Percentiles rank a stretch among this genome's conserved stretches.
These are phyloP conservation scores for Xyrichtys novacula DNA, from an alignment of 2,797 vertebrate genomes.

Conservation along the genomic window DNA sequence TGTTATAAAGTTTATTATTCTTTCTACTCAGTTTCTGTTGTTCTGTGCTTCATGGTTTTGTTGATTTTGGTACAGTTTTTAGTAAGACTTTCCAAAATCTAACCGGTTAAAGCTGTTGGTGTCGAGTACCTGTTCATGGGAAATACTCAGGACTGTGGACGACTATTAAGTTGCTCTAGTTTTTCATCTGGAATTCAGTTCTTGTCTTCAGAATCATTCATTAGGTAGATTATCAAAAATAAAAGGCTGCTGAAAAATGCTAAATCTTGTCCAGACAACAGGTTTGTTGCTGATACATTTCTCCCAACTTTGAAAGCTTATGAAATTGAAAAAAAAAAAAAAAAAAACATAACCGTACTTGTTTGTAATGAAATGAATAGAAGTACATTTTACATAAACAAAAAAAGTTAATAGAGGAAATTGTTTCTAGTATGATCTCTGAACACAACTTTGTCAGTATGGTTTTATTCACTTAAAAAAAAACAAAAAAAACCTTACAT, in stretches of 20 bases:
- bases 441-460: slow-evolving; percentile 21
- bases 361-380: slow-evolving; percentile 23
- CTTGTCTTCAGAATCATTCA: slow-evolving; percentile 29
- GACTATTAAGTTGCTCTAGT: slow-evolving; percentile 29
- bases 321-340: slow-evolving; percentile 20
- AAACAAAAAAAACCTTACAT: slow-evolving; percentile 15
- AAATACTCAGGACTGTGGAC: slow-evolving; percentile 12
- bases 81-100: slow-evolving; percentile 13
- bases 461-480: slow-evolving; percentile 19
- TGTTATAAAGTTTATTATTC: neutral
- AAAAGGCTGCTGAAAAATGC: slow-evolving; percentile 22
- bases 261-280: slow-evolving; percentile 19
- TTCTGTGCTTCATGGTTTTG: slow-evolving; percentile 29
- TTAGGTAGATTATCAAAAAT: slow-evolving; percentile 52
- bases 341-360: slow-evolving; percentile 16
- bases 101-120: slow-evolving; percentile 48
- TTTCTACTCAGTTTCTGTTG: slow-evolving; percentile 15
- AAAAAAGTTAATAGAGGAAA: neutral
- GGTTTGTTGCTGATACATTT: slow-evolving; percentile 9
- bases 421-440: slow-evolving; percentile 18
- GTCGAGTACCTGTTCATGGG: neutral
- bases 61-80: slow-evolving; percentile 38
- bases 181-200: slow-evolving; percentile 16
- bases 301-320: slow-evolving; percentile 3
- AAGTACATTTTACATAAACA: slow-evolving; percentile 30